Conservation (phyloP, 2,113 vertebrate species). For the Abramis brama region DNA sequence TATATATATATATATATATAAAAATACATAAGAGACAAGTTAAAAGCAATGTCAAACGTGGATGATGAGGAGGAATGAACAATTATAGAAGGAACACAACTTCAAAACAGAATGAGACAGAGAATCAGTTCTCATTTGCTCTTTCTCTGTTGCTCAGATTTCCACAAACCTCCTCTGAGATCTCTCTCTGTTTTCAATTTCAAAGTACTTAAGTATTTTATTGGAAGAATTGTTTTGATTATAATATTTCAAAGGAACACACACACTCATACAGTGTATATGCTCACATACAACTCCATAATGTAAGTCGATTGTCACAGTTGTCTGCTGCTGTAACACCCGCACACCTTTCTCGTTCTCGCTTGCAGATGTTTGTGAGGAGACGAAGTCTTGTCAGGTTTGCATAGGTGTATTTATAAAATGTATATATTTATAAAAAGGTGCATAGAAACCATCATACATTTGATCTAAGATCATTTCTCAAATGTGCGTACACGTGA, state of each 20-base stretch:
- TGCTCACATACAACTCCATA: not conserved
- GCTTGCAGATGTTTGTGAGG: not conserved
- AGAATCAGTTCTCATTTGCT: not conserved
- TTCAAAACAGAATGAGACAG: not conserved
- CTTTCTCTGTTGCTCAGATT: not conserved
- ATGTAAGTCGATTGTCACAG: not conserved
- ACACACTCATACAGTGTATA: not conserved
- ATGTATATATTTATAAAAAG: not conserved
- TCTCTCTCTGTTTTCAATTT: not conserved
- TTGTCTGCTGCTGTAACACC: not conserved
- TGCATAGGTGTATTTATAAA: not conserved
- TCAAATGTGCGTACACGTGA: too few species aligned
- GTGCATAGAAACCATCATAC: too few species aligned
- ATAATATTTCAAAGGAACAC: not conserved
- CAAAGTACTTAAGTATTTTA: not conserved
- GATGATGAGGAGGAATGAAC: not conserved
- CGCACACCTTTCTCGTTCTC: not conserved
- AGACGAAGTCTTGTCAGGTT: not conserved
- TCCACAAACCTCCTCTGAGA: not conserved
- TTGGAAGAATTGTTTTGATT: slow-evolving; percentile 5
- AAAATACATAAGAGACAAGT: not conserved
- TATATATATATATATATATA: too few species aligned
- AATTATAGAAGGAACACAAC: not conserved
- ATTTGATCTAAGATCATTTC: too few species aligned
- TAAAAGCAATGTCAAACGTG: slow-evolving; percentile 5